A percentile compares a stretch with the other conserved stretches of the same genome.
phyloP scores from a whole-genome alignment of 2,888 invertebrate genomes.

The Callinectes sapidus region DNA sequence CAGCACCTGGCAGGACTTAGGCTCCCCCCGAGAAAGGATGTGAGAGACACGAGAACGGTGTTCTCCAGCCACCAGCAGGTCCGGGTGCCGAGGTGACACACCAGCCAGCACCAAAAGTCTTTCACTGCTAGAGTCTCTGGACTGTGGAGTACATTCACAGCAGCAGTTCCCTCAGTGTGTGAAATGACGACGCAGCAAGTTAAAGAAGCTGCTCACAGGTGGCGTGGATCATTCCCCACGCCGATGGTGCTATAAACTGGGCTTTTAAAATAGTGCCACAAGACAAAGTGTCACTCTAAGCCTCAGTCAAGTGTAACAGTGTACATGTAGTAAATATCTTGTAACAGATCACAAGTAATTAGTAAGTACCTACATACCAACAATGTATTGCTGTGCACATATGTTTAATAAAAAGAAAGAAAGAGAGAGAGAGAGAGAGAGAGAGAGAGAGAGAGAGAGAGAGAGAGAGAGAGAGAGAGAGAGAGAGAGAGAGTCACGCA shows the following conservation, averaged over 20 bases:
- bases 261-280: too few relatives aligned
- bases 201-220: not conserved
- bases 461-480: not conserved
- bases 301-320: too few relatives aligned
- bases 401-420: not conserved
- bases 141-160: not conserved
- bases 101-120: too few relatives aligned
- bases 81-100: too few relatives aligned
- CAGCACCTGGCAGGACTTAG: not conserved
- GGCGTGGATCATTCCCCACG: not conserved
- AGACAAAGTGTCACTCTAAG: too few relatives aligned
- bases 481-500: too few relatives aligned
- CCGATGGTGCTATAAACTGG: not conserved
- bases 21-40: not conserved
- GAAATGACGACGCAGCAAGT: not conserved
- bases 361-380: too few relatives aligned
- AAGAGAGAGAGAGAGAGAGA: not conserved
- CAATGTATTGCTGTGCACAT: too few relatives aligned
- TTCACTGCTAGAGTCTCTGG: too few relatives aligned
- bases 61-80: too few relatives aligned
- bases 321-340: too few relatives aligned
- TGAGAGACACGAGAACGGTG: not conserved
- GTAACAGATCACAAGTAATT: too few relatives aligned
- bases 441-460: constrained; percentile 1
- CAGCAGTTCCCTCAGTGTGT: not conserved